Percentiles rank a stretch among this genome's conserved stretches.
Evolutionary conservation across 2,797 vertebrate genomes (phyloP).

Genomic region (Dendrocincla fuliginosa): DNA sequence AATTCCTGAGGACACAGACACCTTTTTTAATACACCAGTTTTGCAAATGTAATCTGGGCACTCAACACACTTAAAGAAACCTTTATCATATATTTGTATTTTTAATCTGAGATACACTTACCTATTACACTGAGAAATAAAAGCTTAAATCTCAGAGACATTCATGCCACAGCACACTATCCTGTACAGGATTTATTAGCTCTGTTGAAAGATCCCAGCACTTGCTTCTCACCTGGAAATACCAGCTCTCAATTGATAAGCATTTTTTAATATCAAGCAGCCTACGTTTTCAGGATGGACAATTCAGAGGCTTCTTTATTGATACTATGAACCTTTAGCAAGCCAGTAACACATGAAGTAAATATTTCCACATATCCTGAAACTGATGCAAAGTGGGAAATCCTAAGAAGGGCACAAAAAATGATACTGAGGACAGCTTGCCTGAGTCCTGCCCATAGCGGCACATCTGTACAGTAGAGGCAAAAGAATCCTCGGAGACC

Average conservation of each 20-base stretch:
- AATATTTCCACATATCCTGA: neutral
- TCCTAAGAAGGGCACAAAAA: neutral
- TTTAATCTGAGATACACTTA: neutral
- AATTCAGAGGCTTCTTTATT: neutral
- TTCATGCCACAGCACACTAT: neutral
- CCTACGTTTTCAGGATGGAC: neutral
- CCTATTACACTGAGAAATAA: neutral
- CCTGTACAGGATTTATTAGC: neutral
- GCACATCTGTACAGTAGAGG: rapidly evolving
- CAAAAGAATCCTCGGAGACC: neutral
- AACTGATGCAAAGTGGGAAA: neutral
- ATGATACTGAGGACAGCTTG: neutral
- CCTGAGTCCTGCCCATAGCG: neutral
- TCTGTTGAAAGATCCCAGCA: neutral
- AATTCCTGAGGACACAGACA: neutral
- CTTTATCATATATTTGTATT: neutral
- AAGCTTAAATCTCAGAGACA: neutral
- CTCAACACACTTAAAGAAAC: neutral
- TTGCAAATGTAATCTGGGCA: neutral
- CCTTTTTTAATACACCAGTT: neutral
- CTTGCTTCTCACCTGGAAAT: neutral
- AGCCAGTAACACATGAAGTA: neutral
- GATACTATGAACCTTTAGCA: neutral
- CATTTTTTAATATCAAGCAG: neutral
- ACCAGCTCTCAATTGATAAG: neutral